Conservation (phyloP, 2,797 vertebrate species). For the Lithobates pipiens region DNA sequence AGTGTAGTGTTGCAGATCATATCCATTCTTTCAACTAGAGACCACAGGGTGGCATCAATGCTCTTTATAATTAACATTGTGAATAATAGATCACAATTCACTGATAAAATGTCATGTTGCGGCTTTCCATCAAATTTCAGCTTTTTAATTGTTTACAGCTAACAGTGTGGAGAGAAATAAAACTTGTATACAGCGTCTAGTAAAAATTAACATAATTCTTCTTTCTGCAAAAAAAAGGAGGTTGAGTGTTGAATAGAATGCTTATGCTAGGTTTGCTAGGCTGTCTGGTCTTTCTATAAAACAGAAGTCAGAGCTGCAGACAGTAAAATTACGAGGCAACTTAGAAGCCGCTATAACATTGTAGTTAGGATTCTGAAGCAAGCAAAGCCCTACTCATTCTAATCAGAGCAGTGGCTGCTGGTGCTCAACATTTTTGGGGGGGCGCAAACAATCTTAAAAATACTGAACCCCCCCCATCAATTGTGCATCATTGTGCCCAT, state of each 20-base stretch:
- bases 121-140: constrained; percentile 18
- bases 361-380: too few species aligned
- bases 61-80: constrained; percentile 73
- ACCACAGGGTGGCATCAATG: constrained; percentile 81
- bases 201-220: constrained; percentile 10
- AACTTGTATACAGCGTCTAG: constrained; percentile 5
- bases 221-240: not conserved
- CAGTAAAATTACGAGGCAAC: too few species aligned
- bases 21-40: constrained; percentile 68
- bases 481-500: too few species aligned
- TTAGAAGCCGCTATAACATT: too few species aligned
- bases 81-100: constrained; percentile 69
- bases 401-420: too few species aligned
- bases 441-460: too few species aligned
- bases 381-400: too few species aligned
- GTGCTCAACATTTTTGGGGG: too few species aligned
- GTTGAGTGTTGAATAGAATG: not conserved
- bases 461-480: too few species aligned
- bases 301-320: too few species aligned
- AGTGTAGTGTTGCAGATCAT: not conserved
- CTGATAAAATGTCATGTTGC: not conserved
- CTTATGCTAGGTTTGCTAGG: not conserved
- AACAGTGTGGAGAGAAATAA: constrained; percentile 17
- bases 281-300: not conserved
- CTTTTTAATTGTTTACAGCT: constrained; percentile 37